Conservation (phyloP, 2,113 vertebrate genomes). For the Cricetomys ansorgei region DNA sequence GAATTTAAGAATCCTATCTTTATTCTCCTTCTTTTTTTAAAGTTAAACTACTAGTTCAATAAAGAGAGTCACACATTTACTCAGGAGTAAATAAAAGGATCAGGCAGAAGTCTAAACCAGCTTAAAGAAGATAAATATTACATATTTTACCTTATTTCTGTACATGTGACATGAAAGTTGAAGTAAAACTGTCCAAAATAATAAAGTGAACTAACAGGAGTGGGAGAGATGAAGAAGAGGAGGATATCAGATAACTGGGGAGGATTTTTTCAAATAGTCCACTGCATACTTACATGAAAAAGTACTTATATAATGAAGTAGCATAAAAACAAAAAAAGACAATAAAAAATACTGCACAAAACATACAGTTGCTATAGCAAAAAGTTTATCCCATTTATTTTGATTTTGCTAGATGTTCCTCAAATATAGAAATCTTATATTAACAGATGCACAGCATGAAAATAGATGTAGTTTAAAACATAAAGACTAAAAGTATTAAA, state of each 20-base stretch:
- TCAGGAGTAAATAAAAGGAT: background rate
- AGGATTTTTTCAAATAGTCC: background rate
- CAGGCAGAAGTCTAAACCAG: background rate
- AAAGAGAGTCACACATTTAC: background rate
- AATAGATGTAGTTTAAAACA: background rate
- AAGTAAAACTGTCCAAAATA: background rate
- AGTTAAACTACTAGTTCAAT: background rate
- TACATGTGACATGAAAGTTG: background rate
- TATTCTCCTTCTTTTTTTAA: background rate
- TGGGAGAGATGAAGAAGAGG: too few relatives aligned
- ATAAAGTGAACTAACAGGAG: background rate
- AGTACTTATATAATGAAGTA: background rate
- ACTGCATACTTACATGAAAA: background rate
- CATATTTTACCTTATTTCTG: background rate
- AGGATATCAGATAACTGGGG: background rate
- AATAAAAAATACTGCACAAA: background rate
- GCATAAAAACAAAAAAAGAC: background rate
- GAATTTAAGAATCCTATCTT: background rate
- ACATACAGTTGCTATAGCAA: background rate
- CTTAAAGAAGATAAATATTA: background rate
- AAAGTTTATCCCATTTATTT: background rate
- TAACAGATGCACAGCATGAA: background rate
- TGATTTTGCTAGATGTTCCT: background rate
- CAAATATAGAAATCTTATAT: background rate
- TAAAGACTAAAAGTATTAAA: background rate